phyloP scores from a whole-genome alignment of 2,797 vertebrate genomes.

The Ataeniobius toweri region DNA sequence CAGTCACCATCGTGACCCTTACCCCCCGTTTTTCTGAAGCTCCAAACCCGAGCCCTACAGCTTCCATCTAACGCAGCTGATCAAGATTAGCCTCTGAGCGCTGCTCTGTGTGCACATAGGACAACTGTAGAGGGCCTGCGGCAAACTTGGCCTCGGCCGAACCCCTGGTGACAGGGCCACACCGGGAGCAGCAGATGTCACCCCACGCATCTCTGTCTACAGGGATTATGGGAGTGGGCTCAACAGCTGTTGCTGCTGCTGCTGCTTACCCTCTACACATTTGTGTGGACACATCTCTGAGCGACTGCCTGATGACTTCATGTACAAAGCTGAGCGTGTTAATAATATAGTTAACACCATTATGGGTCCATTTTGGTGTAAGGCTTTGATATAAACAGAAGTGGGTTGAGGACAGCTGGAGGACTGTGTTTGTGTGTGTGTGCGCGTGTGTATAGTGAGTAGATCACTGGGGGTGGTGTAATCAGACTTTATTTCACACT shows the following conservation, averaged over 20 bases:
- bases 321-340: conserved; percentile 38
- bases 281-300: conserved; percentile 29
- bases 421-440: conserved; percentile 11
- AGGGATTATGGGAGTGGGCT: conserved; percentile 65
- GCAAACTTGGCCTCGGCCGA: conserved; percentile 27
- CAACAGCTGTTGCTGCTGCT: conserved; percentile 49
- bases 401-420: not conserved
- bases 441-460: not conserved
- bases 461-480: conserved; percentile 36
- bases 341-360: conserved; percentile 49
- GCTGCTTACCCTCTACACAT: conserved; percentile 23
- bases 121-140: conserved; percentile 12
- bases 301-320: conserved; percentile 45
- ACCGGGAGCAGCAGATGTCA: conserved; percentile 64
- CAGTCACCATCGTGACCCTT: not conserved
- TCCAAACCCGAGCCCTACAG: not conserved
- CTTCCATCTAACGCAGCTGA: conserved; percentile 12
- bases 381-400: conserved; percentile 36
- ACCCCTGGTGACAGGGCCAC: conserved; percentile 49
- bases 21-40: not conserved
- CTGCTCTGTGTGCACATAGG: conserved; percentile 2
- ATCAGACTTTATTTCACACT: conserved; percentile 76
- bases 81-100: conserved; percentile 22
- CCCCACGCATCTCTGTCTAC: conserved; percentile 52
- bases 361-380: conserved; percentile 42